Percentiles rank a stretch among this genome's conserved stretches.
Conservation (phyloP, 2,888 invertebrate genomes). For the Rhagophthalmus giganteus region DNA sequence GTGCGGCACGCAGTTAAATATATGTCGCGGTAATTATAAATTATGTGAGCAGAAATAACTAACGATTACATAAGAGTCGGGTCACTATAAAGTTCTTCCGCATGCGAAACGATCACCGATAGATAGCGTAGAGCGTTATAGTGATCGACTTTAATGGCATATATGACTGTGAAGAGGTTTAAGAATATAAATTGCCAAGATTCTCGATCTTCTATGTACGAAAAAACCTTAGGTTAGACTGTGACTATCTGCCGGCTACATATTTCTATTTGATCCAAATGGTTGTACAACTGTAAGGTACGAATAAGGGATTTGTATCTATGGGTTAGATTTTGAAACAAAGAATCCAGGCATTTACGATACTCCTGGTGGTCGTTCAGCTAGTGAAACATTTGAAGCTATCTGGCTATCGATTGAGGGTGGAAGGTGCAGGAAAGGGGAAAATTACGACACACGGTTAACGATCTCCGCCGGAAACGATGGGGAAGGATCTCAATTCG, state of each 20-base stretch:
- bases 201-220: slow-evolving; percentile 28
- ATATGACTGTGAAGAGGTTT: slow-evolving; percentile 27
- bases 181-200: slow-evolving; percentile 32
- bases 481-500: slow-evolving; percentile 31
- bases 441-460: slow-evolving; percentile 34
- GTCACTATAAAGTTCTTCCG: no score
- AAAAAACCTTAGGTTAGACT: slow-evolving; percentile 25
- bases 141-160: slow-evolving; percentile 26
- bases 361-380: slow-evolving; percentile 49
- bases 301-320: slow-evolving; percentile 50
- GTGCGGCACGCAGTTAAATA: slow-evolving; percentile 11
- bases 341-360: slow-evolving; percentile 53
- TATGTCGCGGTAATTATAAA: slow-evolving; percentile 17
- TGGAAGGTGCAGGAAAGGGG: slow-evolving; percentile 37
- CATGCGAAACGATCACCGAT: no score
- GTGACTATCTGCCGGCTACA: slow-evolving; percentile 16
- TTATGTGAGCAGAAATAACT: slow-evolving; percentile 14
- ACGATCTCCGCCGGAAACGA: slow-evolving; percentile 33
- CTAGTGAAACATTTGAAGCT: slow-evolving; percentile 51
- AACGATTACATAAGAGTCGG: no score
- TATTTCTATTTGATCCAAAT: slow-evolving; percentile 26
- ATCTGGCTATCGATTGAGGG: slow-evolving; percentile 50
- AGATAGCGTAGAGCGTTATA: no score
- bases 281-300: slow-evolving; percentile 44
- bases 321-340: slow-evolving; percentile 47